Evolutionary conservation across 30 jellyfish, hydroid and myxozoan genomes (phyloP), one percentile per base, ranked within the genome.

Genomic region (Nemopilema nomurai): DNA sequence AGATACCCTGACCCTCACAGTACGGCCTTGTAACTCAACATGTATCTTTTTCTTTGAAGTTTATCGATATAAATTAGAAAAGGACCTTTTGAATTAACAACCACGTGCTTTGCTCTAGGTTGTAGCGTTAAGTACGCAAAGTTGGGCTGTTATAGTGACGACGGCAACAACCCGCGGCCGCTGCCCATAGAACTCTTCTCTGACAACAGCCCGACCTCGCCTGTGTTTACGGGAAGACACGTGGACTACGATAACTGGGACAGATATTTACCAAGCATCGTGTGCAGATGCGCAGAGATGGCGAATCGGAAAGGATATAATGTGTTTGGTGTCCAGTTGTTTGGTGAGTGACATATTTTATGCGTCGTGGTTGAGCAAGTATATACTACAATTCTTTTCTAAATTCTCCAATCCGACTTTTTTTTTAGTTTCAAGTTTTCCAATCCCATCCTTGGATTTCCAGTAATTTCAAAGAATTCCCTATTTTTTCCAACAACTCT

Each of bases 111-210:
- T 63, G 22, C 64, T 28, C 0, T 84, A 93, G 98, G 96, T 28
- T 93, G 98, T 65, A 62, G 57, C 8, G 97, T 93, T 65, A 93
- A 89, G 49, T 93, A 68, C 62, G 97, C 92, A 1, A 93, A 93
- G 67, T 71, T 93, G 28, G 98, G 98, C 25, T 93, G 98, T 53
- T 93, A 88, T 69, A 89, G 89, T 69, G 98, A 93, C 66, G 98
- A 93, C 33, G 96, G 91, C 68, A 93, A 93, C 72, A 88, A 62
- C 57, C 98, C 97, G 53, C 71, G 97, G 62, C 98, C 98, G 21
- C 80, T 93, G 41, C 97, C 98, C 52, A 94, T 83, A 33, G 84
- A 72, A 63, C 76, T 93, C 71, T 80, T 93, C 75, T 83, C 89
- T 4, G 98, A 93, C 73, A 80, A 80, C 26, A 81, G 90, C 64